Evolutionary conservation across 1,140 invertebrate species (phyloP).

Genomic region (Plectrocnemia conspersa): DNA sequence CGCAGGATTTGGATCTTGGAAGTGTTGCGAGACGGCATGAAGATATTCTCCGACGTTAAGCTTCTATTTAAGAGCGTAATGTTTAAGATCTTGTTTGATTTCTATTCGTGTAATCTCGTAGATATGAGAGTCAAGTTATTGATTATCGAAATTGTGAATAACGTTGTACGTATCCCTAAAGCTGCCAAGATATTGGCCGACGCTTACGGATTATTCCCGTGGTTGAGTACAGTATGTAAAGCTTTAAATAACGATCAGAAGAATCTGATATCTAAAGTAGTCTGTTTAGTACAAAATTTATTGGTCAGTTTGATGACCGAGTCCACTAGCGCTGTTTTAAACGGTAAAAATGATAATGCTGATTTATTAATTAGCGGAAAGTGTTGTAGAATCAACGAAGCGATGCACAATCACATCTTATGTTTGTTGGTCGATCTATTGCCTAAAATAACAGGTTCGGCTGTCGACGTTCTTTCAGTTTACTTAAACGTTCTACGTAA

Average conservation of each 20-base stretch:
- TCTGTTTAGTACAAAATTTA: conserved; percentile 22
- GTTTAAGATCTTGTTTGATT: conserved; percentile 54
- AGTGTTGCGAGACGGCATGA: conserved; percentile 60
- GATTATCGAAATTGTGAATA: conserved; percentile 58
- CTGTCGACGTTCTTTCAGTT: conserved; percentile 15
- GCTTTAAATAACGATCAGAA: conserved; percentile 39
- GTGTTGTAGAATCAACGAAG: conserved; percentile 28
- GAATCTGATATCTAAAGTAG: conserved; percentile 18
- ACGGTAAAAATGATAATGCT: conserved; percentile 17
- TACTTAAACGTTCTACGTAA: conserved; percentile 31
- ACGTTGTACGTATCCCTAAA: conserved; percentile 55
- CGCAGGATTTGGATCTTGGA: conserved; percentile 66
- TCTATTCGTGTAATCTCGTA: conserved; percentile 47
- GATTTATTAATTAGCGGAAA: conserved; percentile 15
- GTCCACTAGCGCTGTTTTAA: conserved; percentile 14
- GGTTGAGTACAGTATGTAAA: conserved; percentile 49
- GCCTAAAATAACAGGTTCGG: conserved; percentile 10
- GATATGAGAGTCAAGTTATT: conserved; percentile 54
- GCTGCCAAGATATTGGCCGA: conserved; percentile 57
- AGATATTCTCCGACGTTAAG: conserved; percentile 49
- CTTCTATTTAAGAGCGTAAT: conserved; percentile 51
- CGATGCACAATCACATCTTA: conserved; percentile 20
- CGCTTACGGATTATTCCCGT: conserved; percentile 58
- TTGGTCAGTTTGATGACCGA: conserved; percentile 25
- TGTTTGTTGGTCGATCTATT: conserved; percentile 26